Percentiles rank a stretch among this genome's conserved stretches.
phyloP scores from a whole-genome alignment of 2,797 vertebrate species.

The Heliangelus exortis region DNA sequence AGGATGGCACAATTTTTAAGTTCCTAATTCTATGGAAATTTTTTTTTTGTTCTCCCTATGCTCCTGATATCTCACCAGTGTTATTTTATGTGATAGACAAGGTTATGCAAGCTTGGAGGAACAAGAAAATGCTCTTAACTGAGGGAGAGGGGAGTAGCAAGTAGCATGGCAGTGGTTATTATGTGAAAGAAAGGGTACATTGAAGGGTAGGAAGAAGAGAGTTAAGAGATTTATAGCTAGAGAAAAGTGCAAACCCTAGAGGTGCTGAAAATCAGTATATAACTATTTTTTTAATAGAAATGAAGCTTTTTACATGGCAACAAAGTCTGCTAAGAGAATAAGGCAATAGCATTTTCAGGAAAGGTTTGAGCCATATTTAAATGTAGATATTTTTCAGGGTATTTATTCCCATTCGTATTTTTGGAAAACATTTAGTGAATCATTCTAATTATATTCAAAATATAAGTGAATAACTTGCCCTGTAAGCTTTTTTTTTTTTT shows the following conservation, averaged over 20 bases:
- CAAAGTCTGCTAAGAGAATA: not conserved
- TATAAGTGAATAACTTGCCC: not conserved
- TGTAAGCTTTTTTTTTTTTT: not conserved
- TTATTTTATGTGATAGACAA: not conserved
- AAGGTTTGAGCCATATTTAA: not conserved
- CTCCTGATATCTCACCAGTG: not conserved
- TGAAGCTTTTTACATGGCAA: not conserved
- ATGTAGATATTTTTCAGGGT: not conserved
- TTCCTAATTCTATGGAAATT: not conserved
- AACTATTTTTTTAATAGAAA: not conserved
- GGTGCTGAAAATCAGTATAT: not conserved
- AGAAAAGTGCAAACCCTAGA: not conserved
- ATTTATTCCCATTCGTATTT: not conserved
- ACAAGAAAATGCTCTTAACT: not conserved
- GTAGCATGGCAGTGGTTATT: not conserved
- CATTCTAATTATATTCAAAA: conserved; percentile 7
- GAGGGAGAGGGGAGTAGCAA: not conserved
- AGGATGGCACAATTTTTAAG: not conserved
- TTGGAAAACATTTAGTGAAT: not conserved
- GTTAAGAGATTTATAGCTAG: not conserved
- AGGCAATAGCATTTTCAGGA: not conserved
- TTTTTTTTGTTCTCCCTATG: not conserved
- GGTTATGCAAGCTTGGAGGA: not conserved
- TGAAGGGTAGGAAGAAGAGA: not conserved
- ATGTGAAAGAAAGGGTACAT: not conserved